A percentile compares a stretch with the other conserved stretches of the same genome.
These are phyloP conservation scores for Caprella mutica DNA, from an alignment of 2,888 invertebrate species.

Conservation along the genomic window DNA sequence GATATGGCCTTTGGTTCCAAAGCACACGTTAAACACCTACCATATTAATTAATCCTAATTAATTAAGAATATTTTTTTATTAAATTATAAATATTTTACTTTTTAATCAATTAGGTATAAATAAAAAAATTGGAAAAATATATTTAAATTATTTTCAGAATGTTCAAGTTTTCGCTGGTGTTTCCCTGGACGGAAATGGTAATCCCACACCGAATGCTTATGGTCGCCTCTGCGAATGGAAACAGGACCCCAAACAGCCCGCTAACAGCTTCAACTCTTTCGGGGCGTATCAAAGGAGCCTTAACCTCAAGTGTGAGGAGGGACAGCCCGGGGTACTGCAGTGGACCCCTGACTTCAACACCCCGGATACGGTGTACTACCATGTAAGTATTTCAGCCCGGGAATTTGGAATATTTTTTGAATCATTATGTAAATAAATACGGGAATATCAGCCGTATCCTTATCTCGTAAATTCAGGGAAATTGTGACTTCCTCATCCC, in stretches of 20 bases:
- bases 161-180: conserved; percentile 70
- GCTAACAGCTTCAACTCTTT: conserved; percentile 69
- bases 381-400: conserved; percentile 51
- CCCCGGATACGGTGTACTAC: conserved; percentile 85
- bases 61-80: too few species aligned
- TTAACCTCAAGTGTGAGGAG: conserved; percentile 68
- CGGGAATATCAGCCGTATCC: too few species aligned
- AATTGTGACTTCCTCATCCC: too few species aligned
- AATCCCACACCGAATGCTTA: conserved; percentile 60
- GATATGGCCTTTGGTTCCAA: too few species aligned
- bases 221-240: conserved; percentile 80
- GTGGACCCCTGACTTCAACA: conserved; percentile 74
- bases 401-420: too few species aligned
- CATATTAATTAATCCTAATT: too few species aligned
- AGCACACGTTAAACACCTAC: too few species aligned
- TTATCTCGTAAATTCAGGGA: too few species aligned
- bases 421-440: too few species aligned
- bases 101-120: neutral
- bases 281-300: conserved; percentile 74
- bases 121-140: too few species aligned
- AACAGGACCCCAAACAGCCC: conserved; percentile 58
- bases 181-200: conserved; percentile 56
- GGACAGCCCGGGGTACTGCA: conserved; percentile 73
- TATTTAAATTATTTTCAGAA: conserved; percentile 53
- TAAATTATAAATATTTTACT: too few species aligned